Base-by-base conservation (phyloP, 1,140 invertebrate genomes). In the Dufourea novaeangliae region DNA sequence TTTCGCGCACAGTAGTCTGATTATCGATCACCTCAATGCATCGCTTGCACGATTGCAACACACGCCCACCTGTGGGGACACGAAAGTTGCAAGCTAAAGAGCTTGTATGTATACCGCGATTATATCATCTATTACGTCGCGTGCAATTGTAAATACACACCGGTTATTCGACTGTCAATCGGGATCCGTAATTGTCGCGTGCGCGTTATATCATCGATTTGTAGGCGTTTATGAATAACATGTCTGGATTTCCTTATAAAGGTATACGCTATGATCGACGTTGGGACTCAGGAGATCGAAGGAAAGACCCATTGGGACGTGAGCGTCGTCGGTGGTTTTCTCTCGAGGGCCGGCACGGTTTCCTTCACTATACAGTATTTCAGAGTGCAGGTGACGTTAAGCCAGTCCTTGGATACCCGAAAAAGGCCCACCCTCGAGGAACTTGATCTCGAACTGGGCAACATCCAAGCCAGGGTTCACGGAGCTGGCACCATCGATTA, bases 401-500 rank as follows among this genome's bases (percentile, higher is more conserved):
- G 94, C 78, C 96, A 97, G 88, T 94, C 95, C 0, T 90, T 97
- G 64, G 96, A 98, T 86, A 96, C 95, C 0, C 93, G 96, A 61
- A 95, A 96, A 77, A 94, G 93, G 20, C 95, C 96, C 1, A 91
- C 93, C 75, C 93, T 97, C 12, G 94, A 95, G 84, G 94, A 96
- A 68, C 91, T 97, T 14, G 94, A 97, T 83, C 90, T 97, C 20
- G 96, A 96, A 90, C 88, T 97, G 82, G 97, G 97, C 22, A 97
- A 97, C 87, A 97, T 97, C 80, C 96, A 97, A 90, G 93, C 96
- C 0, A 86, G 91, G 41, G 86, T 92, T 63, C 90, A 97, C 81
- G 97, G 97, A 6, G 95, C 96, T 0, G 96, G 97, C 46, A 97
- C 96, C 0, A 57, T 96, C 20, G 97, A 97, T 90, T 97, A 97